A percentile compares a stretch with the other conserved stretches of the same genome.
phyloP scores from a whole-genome alignment of 2,888 invertebrate genomes.

The Aphelenchoides bicaudatus region DNA sequence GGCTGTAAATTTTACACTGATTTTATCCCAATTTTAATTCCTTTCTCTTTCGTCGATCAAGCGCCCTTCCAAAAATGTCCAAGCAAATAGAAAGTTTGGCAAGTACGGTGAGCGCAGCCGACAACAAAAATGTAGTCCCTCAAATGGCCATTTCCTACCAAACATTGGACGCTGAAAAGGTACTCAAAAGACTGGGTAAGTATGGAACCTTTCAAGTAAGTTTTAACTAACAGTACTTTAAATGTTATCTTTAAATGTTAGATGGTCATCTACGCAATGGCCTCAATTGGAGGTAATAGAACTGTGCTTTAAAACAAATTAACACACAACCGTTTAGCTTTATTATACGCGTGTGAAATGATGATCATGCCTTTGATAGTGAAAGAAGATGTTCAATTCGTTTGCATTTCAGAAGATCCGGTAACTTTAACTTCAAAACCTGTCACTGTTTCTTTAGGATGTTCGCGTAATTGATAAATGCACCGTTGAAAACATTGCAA shows the following conservation, averaged over 20 bases:
- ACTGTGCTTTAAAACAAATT: too few relatives aligned
- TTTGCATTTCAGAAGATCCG: slow-evolving; percentile 30
- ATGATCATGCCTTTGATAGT: slow-evolving; percentile 55
- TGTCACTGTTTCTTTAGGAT: slow-evolving; percentile 12
- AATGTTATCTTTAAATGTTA: slow-evolving; percentile 14
- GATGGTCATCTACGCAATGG: slow-evolving; percentile 39
- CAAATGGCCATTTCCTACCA: slow-evolving; percentile 13
- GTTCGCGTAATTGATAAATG: slow-evolving; percentile 24
- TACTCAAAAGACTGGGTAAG: slow-evolving; percentile 50
- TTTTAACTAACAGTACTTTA: neutral
- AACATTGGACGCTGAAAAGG: slow-evolving; percentile 55
- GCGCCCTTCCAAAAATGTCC: too few relatives aligned
- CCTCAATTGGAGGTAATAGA: slow-evolving; percentile 30
- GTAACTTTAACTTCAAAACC: too few relatives aligned
- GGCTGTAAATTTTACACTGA: too few relatives aligned
- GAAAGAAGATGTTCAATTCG: slow-evolving; percentile 35
- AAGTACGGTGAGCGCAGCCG: too few relatives aligned
- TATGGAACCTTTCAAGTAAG: slow-evolving; percentile 54
- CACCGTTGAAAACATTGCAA: slow-evolving; percentile 15
- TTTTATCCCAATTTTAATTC: too few relatives aligned
- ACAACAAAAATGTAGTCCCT: neutral
- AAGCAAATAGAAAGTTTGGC: too few relatives aligned
- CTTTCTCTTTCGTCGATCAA: too few relatives aligned
- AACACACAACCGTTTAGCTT: too few relatives aligned
- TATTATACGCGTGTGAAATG: slow-evolving; percentile 37